These are phyloP conservation scores for Otolemur crassicaudatus DNA, from an alignment of 2,797 vertebrate genomes.

Conservation along the genomic window DNA sequence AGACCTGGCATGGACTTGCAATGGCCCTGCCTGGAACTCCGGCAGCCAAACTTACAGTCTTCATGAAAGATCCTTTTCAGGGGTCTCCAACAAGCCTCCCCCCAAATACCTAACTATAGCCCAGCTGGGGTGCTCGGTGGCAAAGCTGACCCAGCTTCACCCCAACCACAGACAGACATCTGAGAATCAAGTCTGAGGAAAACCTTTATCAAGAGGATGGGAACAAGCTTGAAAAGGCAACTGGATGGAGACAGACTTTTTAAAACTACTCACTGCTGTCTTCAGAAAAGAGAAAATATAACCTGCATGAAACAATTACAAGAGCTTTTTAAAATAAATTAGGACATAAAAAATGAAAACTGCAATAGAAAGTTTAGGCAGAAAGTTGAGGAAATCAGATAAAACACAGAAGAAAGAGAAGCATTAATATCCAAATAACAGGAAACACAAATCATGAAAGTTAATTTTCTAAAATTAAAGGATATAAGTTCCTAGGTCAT, in stretches of 20 bases:
- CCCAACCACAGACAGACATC: background rate
- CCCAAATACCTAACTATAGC: background rate
- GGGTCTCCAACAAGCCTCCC: background rate
- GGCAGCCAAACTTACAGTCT: background rate
- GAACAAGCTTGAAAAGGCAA: background rate
- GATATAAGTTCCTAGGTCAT: background rate
- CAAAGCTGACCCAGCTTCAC: background rate
- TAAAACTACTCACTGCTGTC: background rate
- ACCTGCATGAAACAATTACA: background rate
- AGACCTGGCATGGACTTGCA: background rate
- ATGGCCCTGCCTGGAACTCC: too few species aligned
- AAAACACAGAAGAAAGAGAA: background rate
- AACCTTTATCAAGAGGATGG: background rate
- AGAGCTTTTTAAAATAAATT: background rate
- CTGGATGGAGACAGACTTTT: background rate
- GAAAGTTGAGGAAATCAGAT: background rate
- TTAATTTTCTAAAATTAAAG: conserved; percentile 2
- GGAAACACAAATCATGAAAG: background rate
- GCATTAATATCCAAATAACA: background rate
- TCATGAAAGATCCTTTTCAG: background rate
- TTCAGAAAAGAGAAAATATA: background rate
- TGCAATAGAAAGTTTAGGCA: background rate
- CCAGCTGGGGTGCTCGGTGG: background rate
- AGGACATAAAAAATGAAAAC: background rate
- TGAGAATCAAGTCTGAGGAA: too few species aligned